phyloP scores from a whole-genome alignment of 2,888 invertebrate genomes.

The Drepana falcataria region DNA sequence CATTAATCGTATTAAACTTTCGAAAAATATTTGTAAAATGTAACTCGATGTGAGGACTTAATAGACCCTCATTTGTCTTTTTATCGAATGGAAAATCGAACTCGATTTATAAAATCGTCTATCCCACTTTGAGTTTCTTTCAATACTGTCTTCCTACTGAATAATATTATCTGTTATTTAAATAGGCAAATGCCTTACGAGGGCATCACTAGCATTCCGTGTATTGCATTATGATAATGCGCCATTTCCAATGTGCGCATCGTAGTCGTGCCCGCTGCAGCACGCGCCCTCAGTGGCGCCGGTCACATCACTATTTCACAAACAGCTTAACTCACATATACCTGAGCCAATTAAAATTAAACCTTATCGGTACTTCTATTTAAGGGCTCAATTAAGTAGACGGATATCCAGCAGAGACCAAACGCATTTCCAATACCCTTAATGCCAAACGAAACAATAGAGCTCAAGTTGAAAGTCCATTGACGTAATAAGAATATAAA shows the following conservation, averaged over 20 bases:
- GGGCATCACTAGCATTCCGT: constrained; percentile 64
- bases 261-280: constrained; percentile 40
- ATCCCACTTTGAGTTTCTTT: constrained; percentile 23
- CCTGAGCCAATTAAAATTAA: constrained; percentile 9
- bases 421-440: constrained; percentile 28
- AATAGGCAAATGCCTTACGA: constrained; percentile 45
- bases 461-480: constrained; percentile 27
- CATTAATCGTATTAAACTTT: no score
- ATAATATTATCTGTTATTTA: constrained; percentile 44
- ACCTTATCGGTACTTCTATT: constrained; percentile 13
- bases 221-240: constrained; percentile 72
- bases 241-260: constrained; percentile 67
- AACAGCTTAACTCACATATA: constrained; percentile 20
- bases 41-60: no score
- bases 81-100: no score
- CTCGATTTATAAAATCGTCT: no score
- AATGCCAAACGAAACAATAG: constrained; percentile 38
- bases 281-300: constrained; percentile 60
- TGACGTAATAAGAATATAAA: constrained; percentile 34
- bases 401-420: constrained; percentile 15
- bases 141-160: constrained; percentile 34
- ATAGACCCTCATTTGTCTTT: no score
- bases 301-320: constrained; percentile 8
- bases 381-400: constrained; percentile 8
- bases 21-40: no score